Conservation (phyloP, 2,113 vertebrate genomes). For the Macroglossus sobrinus region DNA sequence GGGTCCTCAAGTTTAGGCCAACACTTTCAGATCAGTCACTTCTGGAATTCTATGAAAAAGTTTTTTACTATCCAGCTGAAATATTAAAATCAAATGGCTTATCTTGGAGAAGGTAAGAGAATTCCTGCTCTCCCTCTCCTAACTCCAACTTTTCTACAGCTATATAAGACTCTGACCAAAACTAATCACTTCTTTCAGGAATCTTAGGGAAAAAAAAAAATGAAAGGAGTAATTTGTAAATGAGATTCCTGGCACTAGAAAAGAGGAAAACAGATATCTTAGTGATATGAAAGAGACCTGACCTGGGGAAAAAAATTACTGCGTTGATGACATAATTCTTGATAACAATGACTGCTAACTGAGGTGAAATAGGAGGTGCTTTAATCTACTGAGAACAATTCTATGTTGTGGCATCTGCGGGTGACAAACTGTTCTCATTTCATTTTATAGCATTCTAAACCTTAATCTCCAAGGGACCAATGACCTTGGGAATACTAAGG, state of each 20-base stretch:
- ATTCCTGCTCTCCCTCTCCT: not conserved
- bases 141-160: not conserved
- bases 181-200: not conserved
- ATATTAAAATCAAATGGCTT: not conserved
- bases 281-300: not conserved
- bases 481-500: constrained; percentile 48
- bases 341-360: constrained; percentile 33
- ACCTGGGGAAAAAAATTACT: constrained; percentile 17
- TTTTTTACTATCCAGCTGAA: constrained; percentile 3
- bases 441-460: constrained; percentile 43
- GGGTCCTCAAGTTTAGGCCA: not conserved
- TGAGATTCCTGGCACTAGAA: constrained; percentile 20
- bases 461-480: constrained; percentile 37
- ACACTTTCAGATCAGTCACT: not conserved
- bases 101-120: not conserved
- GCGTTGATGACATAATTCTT: constrained; percentile 29
- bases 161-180: constrained; percentile 22
- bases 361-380: not conserved
- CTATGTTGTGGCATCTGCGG: not conserved
- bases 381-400: constrained; percentile 30
- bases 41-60: not conserved
- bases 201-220: not conserved
- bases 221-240: constrained; percentile 26
- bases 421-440: constrained; percentile 57
- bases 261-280: constrained; percentile 6